Evolutionary conservation across 2,888 invertebrate species (phyloP).

Genomic region (Selenia dentaria): DNA sequence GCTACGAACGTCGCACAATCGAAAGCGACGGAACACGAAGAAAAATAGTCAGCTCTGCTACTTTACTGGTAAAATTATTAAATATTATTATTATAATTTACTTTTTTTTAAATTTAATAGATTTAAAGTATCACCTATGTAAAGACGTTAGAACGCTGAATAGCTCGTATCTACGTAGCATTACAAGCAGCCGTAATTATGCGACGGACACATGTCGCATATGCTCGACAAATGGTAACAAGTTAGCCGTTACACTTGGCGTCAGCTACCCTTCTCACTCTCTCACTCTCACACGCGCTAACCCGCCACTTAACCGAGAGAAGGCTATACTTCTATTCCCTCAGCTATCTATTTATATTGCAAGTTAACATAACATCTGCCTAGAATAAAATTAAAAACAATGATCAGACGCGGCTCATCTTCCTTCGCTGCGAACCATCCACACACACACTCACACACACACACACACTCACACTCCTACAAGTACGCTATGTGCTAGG

Average conservation of each 20-base stretch:
- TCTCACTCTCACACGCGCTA: too few species aligned
- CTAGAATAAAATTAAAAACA: conserved; percentile 71
- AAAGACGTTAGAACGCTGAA: conserved; percentile 12
- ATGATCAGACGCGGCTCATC: conserved; percentile 18
- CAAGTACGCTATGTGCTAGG: too few species aligned
- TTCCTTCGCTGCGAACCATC: not conserved
- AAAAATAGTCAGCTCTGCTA: too few species aligned
- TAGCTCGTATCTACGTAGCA: not conserved
- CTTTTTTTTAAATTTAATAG: too few species aligned
- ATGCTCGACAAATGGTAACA: conserved; percentile 28
- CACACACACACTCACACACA: conserved; percentile 1
- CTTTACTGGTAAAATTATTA: too few species aligned
- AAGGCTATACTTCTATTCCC: too few species aligned
- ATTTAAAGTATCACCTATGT: not conserved
- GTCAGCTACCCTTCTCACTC: too few species aligned
- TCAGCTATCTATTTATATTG: conserved; percentile 25
- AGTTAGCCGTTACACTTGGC: not conserved
- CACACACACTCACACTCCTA: not conserved
- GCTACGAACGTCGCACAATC: too few species aligned
- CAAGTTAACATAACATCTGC: conserved; percentile 59
- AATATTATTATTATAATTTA: too few species aligned
- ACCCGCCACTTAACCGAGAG: too few species aligned
- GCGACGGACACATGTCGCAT: conserved; percentile 12
- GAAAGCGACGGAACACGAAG: too few species aligned
- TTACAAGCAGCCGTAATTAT: too few species aligned